These are phyloP conservation scores for Gari tellinella DNA, from an alignment of 2,888 invertebrate species.

Conservation along the genomic window DNA sequence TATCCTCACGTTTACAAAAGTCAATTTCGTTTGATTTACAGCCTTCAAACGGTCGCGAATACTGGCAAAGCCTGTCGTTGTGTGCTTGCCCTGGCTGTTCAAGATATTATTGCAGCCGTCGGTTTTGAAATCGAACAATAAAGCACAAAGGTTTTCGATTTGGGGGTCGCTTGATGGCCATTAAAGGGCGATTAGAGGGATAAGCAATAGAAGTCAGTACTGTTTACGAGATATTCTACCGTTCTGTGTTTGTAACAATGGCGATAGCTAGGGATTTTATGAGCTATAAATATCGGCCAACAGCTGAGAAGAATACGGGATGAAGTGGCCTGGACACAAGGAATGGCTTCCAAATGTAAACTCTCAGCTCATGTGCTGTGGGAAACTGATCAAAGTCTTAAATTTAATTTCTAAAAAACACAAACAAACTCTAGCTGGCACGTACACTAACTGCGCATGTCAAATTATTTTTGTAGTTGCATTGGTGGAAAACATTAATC, in stretches of 20 bases:
- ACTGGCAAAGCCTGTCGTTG: slow-evolving; percentile 27
- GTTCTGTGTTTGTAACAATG: slow-evolving; percentile 39
- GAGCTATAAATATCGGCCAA: slow-evolving; percentile 20
- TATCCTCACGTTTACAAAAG: slow-evolving; percentile 29
- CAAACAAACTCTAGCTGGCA: no score
- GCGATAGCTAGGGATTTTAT: slow-evolving; percentile 28
- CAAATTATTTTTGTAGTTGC: no score
- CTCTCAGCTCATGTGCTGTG: no score
- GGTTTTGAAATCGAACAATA: slow-evolving; percentile 44
- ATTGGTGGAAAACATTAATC: no score
- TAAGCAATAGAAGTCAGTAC: slow-evolving; percentile 16
- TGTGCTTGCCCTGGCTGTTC: slow-evolving; percentile 25
- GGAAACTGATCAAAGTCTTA: no score
- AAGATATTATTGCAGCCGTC: slow-evolving; percentile 19
- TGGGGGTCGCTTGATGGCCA: slow-evolving; percentile 38
- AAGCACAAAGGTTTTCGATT: slow-evolving; percentile 48
- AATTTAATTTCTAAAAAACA: no score
- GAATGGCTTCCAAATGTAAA: no score
- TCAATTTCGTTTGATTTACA: slow-evolving; percentile 44
- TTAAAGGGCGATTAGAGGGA: slow-evolving; percentile 42
- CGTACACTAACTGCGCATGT: no score
- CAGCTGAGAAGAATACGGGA: slow-evolving; percentile 12
- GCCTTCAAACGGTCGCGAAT: slow-evolving; percentile 25
- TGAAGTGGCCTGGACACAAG: no score
- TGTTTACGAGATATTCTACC: slow-evolving; percentile 28